Conservation (phyloP, 2,888 invertebrate species). For the Agriopis aurantiaria region DNA sequence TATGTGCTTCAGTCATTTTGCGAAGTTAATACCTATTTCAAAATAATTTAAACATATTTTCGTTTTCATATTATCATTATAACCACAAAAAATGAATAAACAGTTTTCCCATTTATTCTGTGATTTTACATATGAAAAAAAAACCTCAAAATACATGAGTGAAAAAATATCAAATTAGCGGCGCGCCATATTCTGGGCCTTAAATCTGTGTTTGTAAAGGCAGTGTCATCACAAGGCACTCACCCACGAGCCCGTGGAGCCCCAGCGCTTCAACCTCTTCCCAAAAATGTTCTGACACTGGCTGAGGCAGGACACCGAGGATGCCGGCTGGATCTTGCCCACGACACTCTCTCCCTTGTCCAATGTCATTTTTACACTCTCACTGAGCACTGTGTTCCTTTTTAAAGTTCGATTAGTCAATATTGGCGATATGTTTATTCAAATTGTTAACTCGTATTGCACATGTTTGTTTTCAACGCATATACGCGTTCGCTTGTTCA, state of each 20-base stretch:
- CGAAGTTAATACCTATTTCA: too few species aligned
- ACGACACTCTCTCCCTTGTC: conserved; percentile 80
- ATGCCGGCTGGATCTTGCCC: conserved; percentile 81
- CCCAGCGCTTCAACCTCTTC: conserved; percentile 89
- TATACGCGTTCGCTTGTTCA: conserved; percentile 34
- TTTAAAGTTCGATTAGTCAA: conserved; percentile 5
- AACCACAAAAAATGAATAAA: too few species aligned
- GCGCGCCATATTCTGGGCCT: not conserved
- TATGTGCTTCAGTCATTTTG: too few species aligned
- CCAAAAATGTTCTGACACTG: conserved; percentile 89
- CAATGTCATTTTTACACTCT: conserved; percentile 77
- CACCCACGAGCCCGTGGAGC: conserved; percentile 92
- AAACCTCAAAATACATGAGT: too few species aligned
- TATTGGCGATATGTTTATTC: conserved; percentile 4
- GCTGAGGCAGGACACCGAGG: conserved; percentile 83
- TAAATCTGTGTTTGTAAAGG: not conserved
- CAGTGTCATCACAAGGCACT: conserved; percentile 51
- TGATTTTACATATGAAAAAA: too few species aligned
- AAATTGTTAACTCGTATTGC: conserved; percentile 27
- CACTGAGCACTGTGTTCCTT: conserved; percentile 46
- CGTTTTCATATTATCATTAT: too few species aligned
- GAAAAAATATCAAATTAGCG: too few species aligned
- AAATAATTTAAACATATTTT: too few species aligned
- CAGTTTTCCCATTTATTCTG: too few species aligned
- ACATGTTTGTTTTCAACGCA: conserved; percentile 39